Base-by-base conservation (phyloP, 2,113 vertebrate species). In the Oncorhynchus clarkii region DNA sequence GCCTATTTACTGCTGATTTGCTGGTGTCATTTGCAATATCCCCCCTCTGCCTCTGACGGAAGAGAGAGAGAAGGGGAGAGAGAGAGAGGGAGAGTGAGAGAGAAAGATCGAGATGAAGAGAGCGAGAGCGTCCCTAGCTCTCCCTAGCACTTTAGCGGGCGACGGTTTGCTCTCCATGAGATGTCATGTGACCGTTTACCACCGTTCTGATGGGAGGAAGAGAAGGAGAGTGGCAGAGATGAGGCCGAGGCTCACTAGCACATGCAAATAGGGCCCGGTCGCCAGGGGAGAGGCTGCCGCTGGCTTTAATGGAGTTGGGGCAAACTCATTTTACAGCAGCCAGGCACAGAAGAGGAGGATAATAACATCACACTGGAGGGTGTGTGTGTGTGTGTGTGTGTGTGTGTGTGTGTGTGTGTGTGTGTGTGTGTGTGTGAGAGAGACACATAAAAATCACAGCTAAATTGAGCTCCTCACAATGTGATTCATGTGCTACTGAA, bases 1-100 rank as follows among this genome's bases (percentile, higher is more conserved):
- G 92, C 92, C 96, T 96, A 98, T 98, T 99, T 99, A 96, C 96
- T 95, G 95, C 96, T 97, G 96, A 99, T 99, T 98, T 98, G 96
- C 95, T 94, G 92, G 93, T 97, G 97, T 99, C 98, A 96, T 96
- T 97, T 91, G 95, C 96, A 99, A 99, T 99, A 97, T 97, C 96
- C 95, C 94, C 95, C 93, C 88, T 79, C 94, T 93, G 94, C 94
- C 76, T 94, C 94, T 99, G 96, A 99, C 94, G 96, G 93, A 94
- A 65, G 71, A 83, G 86, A 87, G 65, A 57, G 67, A 31, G 34
- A 14, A 18, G 14, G 59, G 59, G 94, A 94, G 84, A 93, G 94
- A 93, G 93, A 93, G 91, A 91, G 94, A 72, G 65, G 87, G 93
- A 85, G 78, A 75, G 65, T 2, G 80, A 72, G 73, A 74, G 34